phyloP scores from a whole-genome alignment of 2,888 invertebrate species.

The Philonicus albiceps region DNA sequence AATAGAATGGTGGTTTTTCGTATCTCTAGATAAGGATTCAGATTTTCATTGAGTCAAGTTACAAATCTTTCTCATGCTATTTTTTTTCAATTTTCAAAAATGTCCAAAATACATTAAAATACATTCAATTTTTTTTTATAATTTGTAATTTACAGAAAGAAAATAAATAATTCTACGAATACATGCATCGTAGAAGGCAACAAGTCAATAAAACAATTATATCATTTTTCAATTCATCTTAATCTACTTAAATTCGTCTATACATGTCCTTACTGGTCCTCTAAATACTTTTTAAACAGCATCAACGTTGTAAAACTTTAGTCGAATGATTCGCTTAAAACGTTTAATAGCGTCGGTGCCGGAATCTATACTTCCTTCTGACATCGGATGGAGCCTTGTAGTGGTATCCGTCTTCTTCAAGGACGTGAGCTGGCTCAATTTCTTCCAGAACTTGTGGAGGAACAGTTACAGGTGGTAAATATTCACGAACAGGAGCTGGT shows the following conservation, averaged over 20 bases:
- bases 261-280: not conserved
- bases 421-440: not conserved
- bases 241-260: not conserved
- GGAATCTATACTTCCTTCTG: not conserved
- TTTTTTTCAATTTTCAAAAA: no score
- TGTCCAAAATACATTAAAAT: no score
- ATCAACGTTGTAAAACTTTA: not conserved
- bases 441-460: not conserved
- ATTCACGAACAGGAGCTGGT: not conserved
- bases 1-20: no score
- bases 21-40: no score
- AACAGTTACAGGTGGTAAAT: not conserved
- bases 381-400: not conserved
- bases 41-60: no score
- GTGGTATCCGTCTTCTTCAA: conserved; percentile 25
- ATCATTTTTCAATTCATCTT: not conserved
- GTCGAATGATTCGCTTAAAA: not conserved
- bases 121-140: no score
- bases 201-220: no score
- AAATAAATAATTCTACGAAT: no score
- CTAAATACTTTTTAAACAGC: conserved; percentile 16
- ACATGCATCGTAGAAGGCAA: no score
- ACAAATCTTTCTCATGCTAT: no score
- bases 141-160: no score
- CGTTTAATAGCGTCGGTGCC: conserved; percentile 13